Conservation (phyloP, 2,797 vertebrate species). For the Centropyge bicolor region DNA sequence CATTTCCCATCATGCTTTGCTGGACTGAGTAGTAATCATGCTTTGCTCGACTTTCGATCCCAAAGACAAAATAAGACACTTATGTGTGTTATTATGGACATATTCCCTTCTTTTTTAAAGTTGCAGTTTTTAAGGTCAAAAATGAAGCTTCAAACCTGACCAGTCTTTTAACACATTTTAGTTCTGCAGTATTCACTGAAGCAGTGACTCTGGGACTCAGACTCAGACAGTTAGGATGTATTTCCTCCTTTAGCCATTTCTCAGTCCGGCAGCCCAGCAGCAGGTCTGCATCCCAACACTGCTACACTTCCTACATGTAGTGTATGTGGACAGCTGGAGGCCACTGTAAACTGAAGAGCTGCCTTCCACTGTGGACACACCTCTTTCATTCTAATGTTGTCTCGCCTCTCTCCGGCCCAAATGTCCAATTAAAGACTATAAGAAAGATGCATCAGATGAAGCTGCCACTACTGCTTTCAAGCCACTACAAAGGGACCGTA, state of each 20-base stretch:
- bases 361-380: not conserved
- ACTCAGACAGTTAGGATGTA: not conserved
- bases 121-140: too few relatives aligned
- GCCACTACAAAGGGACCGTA: not conserved
- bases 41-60: too few relatives aligned
- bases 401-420: not conserved
- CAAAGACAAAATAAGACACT: too few relatives aligned
- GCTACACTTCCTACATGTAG: not conserved
- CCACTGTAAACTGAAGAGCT: constrained; percentile 4
- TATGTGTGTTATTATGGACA: too few relatives aligned
- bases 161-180: too few relatives aligned
- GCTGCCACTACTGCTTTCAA: too few relatives aligned
- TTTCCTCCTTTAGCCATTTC: not conserved
- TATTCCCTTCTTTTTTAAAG: too few relatives aligned
- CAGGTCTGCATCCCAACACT: not conserved
- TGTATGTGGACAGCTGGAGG: constrained; percentile 3
- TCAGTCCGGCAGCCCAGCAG: not conserved
- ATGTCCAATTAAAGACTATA: not conserved
- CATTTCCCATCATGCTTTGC: too few relatives aligned
- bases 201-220: not conserved
- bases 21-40: too few relatives aligned
- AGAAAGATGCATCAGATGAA: constrained; percentile 20
- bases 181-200: too few relatives aligned
- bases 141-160: too few relatives aligned
- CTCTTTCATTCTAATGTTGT: not conserved